Conservation (phyloP, 1,140 invertebrate species). For the Dendrolimus punctatus region DNA sequence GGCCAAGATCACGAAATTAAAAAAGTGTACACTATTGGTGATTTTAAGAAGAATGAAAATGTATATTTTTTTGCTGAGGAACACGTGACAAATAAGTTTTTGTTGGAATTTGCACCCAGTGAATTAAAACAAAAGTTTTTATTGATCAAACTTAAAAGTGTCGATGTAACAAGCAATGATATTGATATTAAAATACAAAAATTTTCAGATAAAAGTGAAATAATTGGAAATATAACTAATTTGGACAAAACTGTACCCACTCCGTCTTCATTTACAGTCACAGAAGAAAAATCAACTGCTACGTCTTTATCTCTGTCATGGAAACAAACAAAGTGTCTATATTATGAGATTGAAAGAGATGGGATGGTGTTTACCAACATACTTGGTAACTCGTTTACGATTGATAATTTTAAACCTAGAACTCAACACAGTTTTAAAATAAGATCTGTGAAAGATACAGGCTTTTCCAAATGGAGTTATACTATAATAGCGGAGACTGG, state of each 20-base stretch:
- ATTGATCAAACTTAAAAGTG: conserved; percentile 43
- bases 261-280: conserved; percentile 22
- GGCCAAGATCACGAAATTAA: conserved; percentile 23
- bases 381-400: conserved; percentile 24
- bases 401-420: conserved; percentile 29
- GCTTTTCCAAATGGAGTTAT: conserved; percentile 46
- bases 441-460: conserved; percentile 24
- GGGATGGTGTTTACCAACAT: conserved; percentile 37
- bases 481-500: conserved; percentile 22
- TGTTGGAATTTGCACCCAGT: conserved; percentile 20
- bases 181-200: conserved; percentile 42
- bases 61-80: conserved; percentile 36
- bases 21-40: conserved; percentile 26
- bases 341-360: conserved; percentile 50
- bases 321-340: conserved; percentile 22
- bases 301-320: conserved; percentile 33
- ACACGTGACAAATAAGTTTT: conserved; percentile 41
- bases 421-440: conserved; percentile 40
- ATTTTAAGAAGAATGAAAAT: conserved; percentile 32
- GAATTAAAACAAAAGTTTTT: conserved; percentile 33
- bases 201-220: conserved; percentile 23
- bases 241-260: conserved; percentile 15
- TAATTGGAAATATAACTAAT: conserved; percentile 23
- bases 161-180: conserved; percentile 37
- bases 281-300: conserved; percentile 17